Percentiles rank a stretch among this genome's conserved stretches.
Conservation (phyloP, 2,888 invertebrate species). For the Craniophora ligustri region DNA sequence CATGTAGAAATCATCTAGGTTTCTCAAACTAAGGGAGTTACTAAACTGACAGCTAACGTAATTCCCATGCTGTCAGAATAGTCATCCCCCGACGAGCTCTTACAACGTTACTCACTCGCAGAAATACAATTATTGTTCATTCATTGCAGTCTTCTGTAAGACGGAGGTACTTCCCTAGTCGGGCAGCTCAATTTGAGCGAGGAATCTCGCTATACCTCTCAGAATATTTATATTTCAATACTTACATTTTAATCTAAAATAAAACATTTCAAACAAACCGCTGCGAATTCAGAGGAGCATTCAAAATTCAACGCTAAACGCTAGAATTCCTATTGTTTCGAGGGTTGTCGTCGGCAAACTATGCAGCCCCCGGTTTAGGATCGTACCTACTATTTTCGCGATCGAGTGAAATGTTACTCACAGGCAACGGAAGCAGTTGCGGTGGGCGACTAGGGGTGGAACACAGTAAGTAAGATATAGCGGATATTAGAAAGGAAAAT, state of each 20-base stretch:
- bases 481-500: not conserved
- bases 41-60: too few relatives aligned
- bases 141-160: too few relatives aligned
- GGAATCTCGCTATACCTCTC: too few relatives aligned
- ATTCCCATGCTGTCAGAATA: too few relatives aligned
- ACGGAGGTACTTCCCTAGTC: too few relatives aligned
- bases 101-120: too few relatives aligned
- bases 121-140: too few relatives aligned
- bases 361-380: constrained; percentile 39
- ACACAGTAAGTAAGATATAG: constrained; percentile 9
- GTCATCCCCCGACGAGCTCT: too few relatives aligned
- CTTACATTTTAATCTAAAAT: constrained; percentile 2
- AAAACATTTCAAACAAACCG: constrained; percentile 7
- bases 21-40: too few relatives aligned
- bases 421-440: constrained; percentile 30
- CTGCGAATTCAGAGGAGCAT: constrained; percentile 19
- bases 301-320: constrained; percentile 22
- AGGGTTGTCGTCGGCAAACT: constrained; percentile 26
- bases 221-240: too few relatives aligned
- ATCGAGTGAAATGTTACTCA: constrained; percentile 52
- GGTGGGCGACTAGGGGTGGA: constrained; percentile 8
- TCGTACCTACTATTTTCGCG: constrained; percentile 58
- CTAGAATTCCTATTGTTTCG: constrained; percentile 29
- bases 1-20: too few relatives aligned
- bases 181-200: too few relatives aligned